These are phyloP conservation scores for Anadara kagoshimensis DNA, from an alignment of 1,140 invertebrate species.

Conservation along the genomic window DNA sequence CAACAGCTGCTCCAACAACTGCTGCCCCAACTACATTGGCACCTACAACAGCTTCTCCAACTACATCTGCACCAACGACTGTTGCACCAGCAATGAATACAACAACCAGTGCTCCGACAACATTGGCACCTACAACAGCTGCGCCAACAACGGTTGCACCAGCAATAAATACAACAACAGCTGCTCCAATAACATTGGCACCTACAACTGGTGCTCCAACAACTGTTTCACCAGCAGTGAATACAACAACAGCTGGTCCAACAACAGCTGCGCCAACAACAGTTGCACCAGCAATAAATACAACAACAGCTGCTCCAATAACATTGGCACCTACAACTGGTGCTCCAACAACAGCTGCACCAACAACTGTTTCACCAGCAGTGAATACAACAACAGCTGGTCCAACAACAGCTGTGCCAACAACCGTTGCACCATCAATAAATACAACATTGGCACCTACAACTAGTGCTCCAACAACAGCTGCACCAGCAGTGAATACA, in stretches of 20 bases:
- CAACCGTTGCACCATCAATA: neutral
- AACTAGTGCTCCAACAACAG: neutral
- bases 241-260: neutral
- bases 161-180: neutral
- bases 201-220: neutral
- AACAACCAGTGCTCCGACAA: neutral
- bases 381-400: too few relatives aligned
- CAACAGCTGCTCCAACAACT: neutral
- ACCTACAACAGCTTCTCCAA: slow-evolving; percentile 63
- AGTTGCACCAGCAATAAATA: neutral
- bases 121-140: neutral
- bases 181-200: too few relatives aligned
- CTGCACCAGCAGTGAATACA: neutral
- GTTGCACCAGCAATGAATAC: too few relatives aligned
- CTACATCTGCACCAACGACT: neutral
- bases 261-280: neutral
- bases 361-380: too few relatives aligned
- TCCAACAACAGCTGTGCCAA: too few relatives aligned
- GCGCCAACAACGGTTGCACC: neutral
- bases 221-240: neutral
- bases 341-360: neutral
- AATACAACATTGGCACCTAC: neutral
- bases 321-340: too few relatives aligned
- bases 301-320: neutral
- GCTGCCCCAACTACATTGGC: neutral